These are phyloP conservation scores for Laticauda colubrina DNA, from an alignment of 2,113 vertebrate genomes.

Conservation along the genomic window DNA sequence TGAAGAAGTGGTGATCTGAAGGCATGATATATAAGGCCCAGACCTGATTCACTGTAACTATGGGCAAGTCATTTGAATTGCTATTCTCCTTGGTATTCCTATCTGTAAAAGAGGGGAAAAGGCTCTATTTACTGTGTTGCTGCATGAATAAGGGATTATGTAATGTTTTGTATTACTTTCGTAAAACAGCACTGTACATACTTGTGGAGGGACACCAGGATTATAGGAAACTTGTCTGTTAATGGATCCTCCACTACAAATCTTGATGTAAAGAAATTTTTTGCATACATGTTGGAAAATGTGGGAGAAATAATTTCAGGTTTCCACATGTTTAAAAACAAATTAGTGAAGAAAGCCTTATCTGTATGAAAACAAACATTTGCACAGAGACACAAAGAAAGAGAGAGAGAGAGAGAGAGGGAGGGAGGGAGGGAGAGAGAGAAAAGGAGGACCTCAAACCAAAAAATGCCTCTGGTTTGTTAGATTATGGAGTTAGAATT, in stretches of 20 bases:
- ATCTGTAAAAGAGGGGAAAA: not conserved
- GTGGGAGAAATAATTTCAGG: constrained; percentile 17
- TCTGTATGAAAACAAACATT: constrained; percentile 43
- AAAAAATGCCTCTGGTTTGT: constrained; percentile 60
- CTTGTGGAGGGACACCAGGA: constrained; percentile 30
- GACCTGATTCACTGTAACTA: not conserved
- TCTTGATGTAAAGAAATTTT: constrained; percentile 31
- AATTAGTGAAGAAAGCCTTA: constrained; percentile 41
- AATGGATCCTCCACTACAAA: constrained; percentile 11
- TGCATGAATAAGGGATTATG: not conserved
- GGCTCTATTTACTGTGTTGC: fast-evolving
- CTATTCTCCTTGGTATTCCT: not conserved
- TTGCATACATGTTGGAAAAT: constrained; percentile 14
- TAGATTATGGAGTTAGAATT: constrained; percentile 56
- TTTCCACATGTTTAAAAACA: constrained; percentile 35
- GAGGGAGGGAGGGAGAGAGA: constrained; percentile 50
- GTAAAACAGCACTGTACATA: constrained; percentile 17
- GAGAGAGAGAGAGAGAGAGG: constrained; percentile 28
- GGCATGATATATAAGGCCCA: constrained; percentile 17
- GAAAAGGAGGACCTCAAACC: constrained; percentile 58
- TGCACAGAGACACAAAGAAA: constrained; percentile 22
- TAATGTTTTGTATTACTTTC: constrained; percentile 35
- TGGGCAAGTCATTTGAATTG: not conserved
- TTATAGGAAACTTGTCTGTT: constrained; percentile 13
- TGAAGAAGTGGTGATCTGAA: constrained; percentile 1